Evolutionary conservation across 1,140 invertebrate species (phyloP), one percentile per base, ranked within the genome.

Genomic region (Drosophila nannoptera): DNA sequence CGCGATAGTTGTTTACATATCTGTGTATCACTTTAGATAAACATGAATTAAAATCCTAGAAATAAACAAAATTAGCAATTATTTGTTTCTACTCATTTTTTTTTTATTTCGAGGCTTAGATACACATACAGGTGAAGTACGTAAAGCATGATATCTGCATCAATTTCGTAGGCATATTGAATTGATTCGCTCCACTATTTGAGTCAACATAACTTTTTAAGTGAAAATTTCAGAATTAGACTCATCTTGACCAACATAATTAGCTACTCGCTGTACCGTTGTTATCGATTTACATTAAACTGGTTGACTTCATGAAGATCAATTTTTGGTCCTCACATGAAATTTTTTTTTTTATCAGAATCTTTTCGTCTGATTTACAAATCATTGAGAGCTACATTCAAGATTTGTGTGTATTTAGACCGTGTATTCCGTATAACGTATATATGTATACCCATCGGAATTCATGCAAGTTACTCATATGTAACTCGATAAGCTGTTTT

Each of bases 1-100:
- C 78, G 73, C 69, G 77, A 80, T 48, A 56, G 2, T 56, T 6
- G 9, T 40, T 7, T n/a, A 35, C 29, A 38, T 5, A 62, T 35
- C 8, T 45, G 59, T 53, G 5, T 33, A 8, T 52, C 32, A 14
- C 5, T 52, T 9, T 52, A 52, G 16, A 8, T 14, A 7, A 5
- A 54, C 16, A 36, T 35, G 14, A n/a, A 11, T 45, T 22, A 9
- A 45, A 7, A 22, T 8, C 14, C 6, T 46, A 9, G 1, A 22
- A 46, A 22, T 6, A 6, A 42, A 12, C 6, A 14, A 6, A 43
- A 16, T 12, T 22, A 22, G 22, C 1, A 22, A n/a, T n/a, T 22
- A 22, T 22, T 22, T 22, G 22, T 22, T 22, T 22, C 3, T 22
- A 2, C 3, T 22, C 22, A n/a, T 22, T 22, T 3, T 1, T 22